Evolutionary conservation across 2,113 vertebrate species (phyloP), one percentile per base, ranked within the genome.

Genomic region (Channa argus): DNA sequence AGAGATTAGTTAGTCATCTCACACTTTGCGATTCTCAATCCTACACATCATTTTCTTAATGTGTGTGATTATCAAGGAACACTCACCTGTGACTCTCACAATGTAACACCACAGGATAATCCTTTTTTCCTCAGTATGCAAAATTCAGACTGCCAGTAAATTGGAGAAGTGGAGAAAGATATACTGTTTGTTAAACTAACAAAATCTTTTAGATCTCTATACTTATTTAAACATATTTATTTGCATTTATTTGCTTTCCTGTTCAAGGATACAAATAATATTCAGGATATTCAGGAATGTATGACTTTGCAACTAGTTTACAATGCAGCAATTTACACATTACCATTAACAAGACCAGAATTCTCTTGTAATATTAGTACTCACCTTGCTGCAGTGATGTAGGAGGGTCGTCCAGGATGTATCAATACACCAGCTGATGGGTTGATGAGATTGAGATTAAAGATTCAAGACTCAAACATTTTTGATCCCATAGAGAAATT

Each of bases 1-100:
- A 65, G 49, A 73, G 76, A 64, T 79, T 71, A 84, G 47, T 66
- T 24, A 24, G 24, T 24, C 62, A 60, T 72, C 74, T 71, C 59
- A 76, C 54, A 75, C 82, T 63, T 36, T 52, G 41, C 56, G 74
- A 68, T 66, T 83, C 38, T 80, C 60, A 76, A 73, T 85, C 51
- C 68, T 64, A 46, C 49, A 71, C 68, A 55, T 80, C 5, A 74
- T 86, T 84, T 68, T 64, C 24, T 46, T 71, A 66, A 84, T 85
- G 71, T 77, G 37, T 11, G 24, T 56, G 71, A 72, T 80, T 77
- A 77, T 70, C 37, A 5, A 50, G 51, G 15, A 76, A 52, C 55
- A 44, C 45, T 80, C 72, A 59, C 79, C 36, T 64, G 45, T 60
- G 66, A 68, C 52, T 54, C 55, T 64, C 39, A n/a, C 66, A 80